A percentile compares a stretch with the other conserved stretches of the same genome.
Evolutionary conservation across 2,797 vertebrate genomes (phyloP).

Genomic region (Phyllotis vaccarum): DNA sequence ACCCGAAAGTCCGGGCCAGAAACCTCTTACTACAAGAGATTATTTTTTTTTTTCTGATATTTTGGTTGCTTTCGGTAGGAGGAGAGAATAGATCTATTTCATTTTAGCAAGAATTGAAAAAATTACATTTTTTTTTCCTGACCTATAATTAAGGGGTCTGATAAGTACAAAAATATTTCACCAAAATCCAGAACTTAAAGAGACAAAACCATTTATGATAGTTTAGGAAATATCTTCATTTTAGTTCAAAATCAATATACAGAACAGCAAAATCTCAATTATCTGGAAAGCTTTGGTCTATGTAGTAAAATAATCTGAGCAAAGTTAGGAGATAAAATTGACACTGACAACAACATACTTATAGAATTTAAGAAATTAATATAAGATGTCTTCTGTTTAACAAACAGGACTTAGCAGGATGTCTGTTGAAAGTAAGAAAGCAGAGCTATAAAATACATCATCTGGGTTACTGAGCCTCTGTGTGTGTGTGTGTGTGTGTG

Average conservation of each 20-base stretch:
- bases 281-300: constrained; percentile 26
- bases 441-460: neutral
- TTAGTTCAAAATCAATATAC: neutral
- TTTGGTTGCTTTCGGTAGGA: constrained; percentile 25
- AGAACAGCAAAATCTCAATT: constrained; percentile 4
- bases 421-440: neutral
- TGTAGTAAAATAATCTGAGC: neutral
- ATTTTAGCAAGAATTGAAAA: neutral
- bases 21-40: no score
- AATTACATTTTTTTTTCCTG: neutral
- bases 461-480: neutral
- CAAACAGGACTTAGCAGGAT: neutral
- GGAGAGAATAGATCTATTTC: neutral
- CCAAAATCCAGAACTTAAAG: constrained; percentile 19
- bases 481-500: no score
- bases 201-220: neutral
- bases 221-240: neutral
- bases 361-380: neutral
- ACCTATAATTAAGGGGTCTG: neutral
- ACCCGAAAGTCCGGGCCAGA: no score
- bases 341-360: neutral
- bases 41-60: neutral
- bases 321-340: neutral
- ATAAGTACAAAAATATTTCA: neutral
- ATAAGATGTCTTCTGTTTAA: neutral